Evolutionary conservation across 2,797 vertebrate genomes (phyloP), one percentile per base, ranked within the genome.

Genomic region (Rousettus madagascariensis): DNA sequence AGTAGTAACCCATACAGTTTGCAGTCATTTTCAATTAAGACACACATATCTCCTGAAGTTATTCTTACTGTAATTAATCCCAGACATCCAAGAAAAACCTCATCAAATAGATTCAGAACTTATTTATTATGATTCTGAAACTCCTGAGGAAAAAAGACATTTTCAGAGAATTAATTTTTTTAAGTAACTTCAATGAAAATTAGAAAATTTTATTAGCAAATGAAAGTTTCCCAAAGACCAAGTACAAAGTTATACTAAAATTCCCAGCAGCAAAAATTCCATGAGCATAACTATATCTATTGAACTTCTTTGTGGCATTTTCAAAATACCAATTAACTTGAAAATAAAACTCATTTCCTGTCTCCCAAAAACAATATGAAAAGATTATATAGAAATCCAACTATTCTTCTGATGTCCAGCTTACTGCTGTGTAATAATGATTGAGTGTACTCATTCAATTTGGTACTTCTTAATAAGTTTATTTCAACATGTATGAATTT

Each of bases 291-390:
- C 33, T 72, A 86, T 68, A 89, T 78, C 59, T 86, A 89, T 2
- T 59, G 79, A 91, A 82, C 43, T 12, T 80, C 57, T 79, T 59
- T 63, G 49, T 68, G 63, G 51, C 22, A 93, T 93, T 95, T 95
- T 85, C 51, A 78, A 96, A 93, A 88, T 61, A 87, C 3, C 61
- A 94, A 88, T 92, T 87, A 94, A 88, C 78, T 78, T 93, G 28
- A 93, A 97, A 96, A 92, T 72, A 94, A 95, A 95, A 94, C 22
- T 83, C 20, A 80, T 43, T 90, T 87, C 41, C 80, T 84, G 61
- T 43, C 33, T 77, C 69, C 65, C 69, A 38, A 78, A 87, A 88
- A 86, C 22, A 85, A 53, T 68, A 36, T 95, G 72, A 49, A 77
- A 82, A 82, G 72, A 85, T 77, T 66, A 90, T 46, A 82, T 11